These are phyloP conservation scores for Ganaspis sp. DNA, from an alignment of 1,140 invertebrate species.

Conservation along the genomic window DNA sequence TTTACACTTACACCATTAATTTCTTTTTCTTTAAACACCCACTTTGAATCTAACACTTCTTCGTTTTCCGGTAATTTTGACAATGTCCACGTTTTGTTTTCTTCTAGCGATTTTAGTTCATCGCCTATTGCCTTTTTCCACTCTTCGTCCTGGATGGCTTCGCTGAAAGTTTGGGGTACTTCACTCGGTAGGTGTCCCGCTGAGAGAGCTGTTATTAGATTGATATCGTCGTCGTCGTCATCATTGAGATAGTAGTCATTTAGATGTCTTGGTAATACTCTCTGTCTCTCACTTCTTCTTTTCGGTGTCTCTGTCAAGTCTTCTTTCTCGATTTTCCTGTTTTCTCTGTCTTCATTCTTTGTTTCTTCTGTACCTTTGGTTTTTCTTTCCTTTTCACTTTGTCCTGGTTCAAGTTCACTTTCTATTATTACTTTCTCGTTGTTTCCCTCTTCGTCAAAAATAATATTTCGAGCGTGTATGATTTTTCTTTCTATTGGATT, in stretches of 20 bases:
- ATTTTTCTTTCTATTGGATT: conserved; percentile 51
- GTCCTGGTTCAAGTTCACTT: background rate
- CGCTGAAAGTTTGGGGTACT: background rate
- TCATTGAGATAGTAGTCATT: background rate
- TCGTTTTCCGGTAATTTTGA: background rate
- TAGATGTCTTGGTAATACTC: background rate
- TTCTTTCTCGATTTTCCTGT: background rate
- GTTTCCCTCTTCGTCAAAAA: conserved; percentile 39
- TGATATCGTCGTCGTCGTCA: background rate
- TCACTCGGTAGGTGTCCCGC: background rate
- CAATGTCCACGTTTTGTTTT: background rate
- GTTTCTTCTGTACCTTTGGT: background rate
- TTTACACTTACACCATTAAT: background rate
- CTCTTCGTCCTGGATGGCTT: background rate
- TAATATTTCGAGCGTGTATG: conserved; percentile 48
- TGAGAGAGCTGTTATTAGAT: background rate
- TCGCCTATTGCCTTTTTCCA: background rate
- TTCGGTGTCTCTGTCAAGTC: background rate
- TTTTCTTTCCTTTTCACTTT: background rate
- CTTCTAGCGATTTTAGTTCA: background rate
- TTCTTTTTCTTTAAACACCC: background rate
- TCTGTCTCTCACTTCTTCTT: background rate
- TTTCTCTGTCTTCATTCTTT: background rate
- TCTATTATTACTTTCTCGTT: background rate
- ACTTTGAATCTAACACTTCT: background rate